Base-by-base conservation (phyloP, 2,797 vertebrate genomes). In the Sparus aurata region DNA sequence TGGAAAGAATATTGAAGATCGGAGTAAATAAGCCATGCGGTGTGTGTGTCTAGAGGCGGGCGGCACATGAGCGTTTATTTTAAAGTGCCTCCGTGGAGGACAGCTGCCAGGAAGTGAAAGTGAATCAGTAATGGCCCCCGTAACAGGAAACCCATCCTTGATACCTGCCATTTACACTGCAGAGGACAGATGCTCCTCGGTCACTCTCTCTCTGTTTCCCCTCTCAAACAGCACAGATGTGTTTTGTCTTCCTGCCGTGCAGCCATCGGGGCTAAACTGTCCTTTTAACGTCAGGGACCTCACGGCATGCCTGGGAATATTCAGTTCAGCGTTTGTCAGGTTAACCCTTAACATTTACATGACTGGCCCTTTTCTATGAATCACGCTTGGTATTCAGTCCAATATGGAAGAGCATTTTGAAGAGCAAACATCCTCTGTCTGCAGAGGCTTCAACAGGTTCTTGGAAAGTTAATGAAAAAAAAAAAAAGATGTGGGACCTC, bases 121-220 rank as follows among this genome's bases (percentile, higher is more conserved):
- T 66, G 75, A 89, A 86, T 90, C 82, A 59, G 69, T 88, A 81
- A 87, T 83, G 76, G 79, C 60, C 58, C 73, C 73, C 25, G 49
- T 65, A 79, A 85, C 80, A 79, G 73, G 75, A 89, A 69, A 82
- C 63, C 69, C 58, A 73, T 80, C 63, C 55, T 53, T 60, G 71
- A 79, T 66, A 76, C 66, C 64, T 88, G 84, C 79, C 81, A 84
- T 88, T 90, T 90, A 84, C 69, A 78, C 74, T 17, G 45, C 20
- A n/a, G 76, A 57, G 76, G 67, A 80, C 65, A 68, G 70, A 75
- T 50, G 82, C 70, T 70, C 25, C 75, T 68, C 68, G 45, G 59
- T 74, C 70, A 70, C 78, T 67, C 25, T 20, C 62, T 6, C 18
- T 3, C 22, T 46, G 43, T 55, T 41, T 50, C 45, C 12, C 15